Conservation (phyloP, 2,797 vertebrate species). For the Clarias fuscus region DNA sequence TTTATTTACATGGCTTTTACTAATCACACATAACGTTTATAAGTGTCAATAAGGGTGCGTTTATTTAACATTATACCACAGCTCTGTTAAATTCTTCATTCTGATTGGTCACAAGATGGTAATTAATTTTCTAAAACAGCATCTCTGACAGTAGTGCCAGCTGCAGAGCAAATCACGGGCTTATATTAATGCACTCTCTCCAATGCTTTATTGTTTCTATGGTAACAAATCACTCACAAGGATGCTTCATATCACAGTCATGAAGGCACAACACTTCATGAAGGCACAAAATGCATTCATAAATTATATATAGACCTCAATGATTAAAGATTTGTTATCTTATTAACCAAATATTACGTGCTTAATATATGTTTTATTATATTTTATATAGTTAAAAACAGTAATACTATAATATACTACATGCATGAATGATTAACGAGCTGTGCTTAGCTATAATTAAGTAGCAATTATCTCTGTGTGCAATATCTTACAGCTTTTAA, state of each 20-base stretch:
- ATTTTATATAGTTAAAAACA: not conserved
- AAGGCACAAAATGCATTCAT: not conserved
- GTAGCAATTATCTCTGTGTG: not conserved
- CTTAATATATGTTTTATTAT: too few relatives aligned
- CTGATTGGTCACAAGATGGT: not conserved
- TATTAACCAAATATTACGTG: too few relatives aligned
- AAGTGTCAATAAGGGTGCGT: not conserved
- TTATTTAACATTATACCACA: not conserved
- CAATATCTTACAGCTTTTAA: not conserved
- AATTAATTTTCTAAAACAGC: not conserved
- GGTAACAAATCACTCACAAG: not conserved
- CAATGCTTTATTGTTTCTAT: not conserved
- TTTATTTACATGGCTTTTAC: not conserved
- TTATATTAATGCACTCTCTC: not conserved
- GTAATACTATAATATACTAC: not conserved
- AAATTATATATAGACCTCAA: not conserved
- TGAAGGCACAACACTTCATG: too few relatives aligned
- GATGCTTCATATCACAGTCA: not conserved
- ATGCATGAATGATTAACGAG: not conserved
- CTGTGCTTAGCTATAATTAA: not conserved
- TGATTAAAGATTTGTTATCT: not conserved
- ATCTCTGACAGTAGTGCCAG: not conserved
- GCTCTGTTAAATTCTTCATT: not conserved
- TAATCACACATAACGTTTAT: not conserved
- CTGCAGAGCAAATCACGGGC: not conserved